phyloP scores from a whole-genome alignment of 2,888 invertebrate genomes.

The Philonicus albiceps region DNA sequence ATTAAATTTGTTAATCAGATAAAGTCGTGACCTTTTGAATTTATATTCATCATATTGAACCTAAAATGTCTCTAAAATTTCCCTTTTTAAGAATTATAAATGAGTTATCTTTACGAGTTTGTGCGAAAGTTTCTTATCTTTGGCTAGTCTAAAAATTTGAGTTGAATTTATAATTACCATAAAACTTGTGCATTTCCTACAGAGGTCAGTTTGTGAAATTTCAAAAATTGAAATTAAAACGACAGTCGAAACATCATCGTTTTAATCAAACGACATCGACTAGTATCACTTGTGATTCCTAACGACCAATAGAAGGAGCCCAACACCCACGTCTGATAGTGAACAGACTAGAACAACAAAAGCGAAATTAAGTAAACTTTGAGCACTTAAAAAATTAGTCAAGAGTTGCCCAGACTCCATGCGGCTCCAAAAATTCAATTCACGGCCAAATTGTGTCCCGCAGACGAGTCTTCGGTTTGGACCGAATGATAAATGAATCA shows the following conservation, averaged over 20 bases:
- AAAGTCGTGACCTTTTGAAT: too few relatives aligned
- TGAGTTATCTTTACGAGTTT: too few relatives aligned
- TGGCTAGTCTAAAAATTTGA: background rate
- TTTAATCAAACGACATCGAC: too few relatives aligned
- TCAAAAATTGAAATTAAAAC: background rate
- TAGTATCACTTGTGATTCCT: background rate
- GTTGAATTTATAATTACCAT: too few relatives aligned
- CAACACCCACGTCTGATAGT: background rate
- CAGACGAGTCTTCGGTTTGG: background rate
- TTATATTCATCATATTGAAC: too few relatives aligned
- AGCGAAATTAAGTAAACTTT: background rate
- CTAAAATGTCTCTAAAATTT: too few relatives aligned
- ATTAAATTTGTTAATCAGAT: too few relatives aligned
- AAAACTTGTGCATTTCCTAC: too few relatives aligned
- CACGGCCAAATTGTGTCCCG: background rate
- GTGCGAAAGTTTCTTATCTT: too few relatives aligned
- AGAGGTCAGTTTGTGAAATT: background rate
- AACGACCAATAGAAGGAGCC: background rate
- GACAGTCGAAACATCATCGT: background rate
- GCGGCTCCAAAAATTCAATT: background rate
- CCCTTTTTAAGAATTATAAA: too few relatives aligned
- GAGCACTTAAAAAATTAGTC: background rate
- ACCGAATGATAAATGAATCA: slow-evolving; percentile 10
- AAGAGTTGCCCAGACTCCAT: background rate
- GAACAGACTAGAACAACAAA: background rate